Conservation (phyloP, 2,888 invertebrate species). For the Hybos culiciformis region DNA sequence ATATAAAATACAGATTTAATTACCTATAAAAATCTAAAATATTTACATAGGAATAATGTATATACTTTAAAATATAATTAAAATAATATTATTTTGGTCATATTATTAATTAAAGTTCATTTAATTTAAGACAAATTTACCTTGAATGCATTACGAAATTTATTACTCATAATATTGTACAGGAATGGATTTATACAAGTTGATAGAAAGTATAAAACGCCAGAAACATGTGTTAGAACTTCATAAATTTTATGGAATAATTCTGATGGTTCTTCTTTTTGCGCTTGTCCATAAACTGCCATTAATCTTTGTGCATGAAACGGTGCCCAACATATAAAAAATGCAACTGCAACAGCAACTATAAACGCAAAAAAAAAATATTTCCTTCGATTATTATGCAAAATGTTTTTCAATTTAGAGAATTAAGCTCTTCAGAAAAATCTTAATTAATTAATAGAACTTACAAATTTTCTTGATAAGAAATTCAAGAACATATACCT, state of each 20-base stretch:
- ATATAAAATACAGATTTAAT: not conserved
- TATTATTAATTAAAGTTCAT: no score
- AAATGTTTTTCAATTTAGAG: not conserved
- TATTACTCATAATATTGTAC: conserved; percentile 57
- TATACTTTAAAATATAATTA: not conserved
- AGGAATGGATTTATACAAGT: conserved; percentile 56
- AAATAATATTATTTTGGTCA: no score
- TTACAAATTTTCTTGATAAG: no score
- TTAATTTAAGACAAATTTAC: conserved; percentile 33
- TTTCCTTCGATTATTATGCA: not conserved
- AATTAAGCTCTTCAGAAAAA: no score
- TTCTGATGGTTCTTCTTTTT: conserved; percentile 23
- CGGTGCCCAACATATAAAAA: conserved; percentile 79
- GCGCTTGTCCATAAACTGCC: conserved; percentile 51
- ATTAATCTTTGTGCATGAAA: conserved; percentile 83
- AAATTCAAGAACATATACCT: no score
- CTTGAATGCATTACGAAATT: conserved; percentile 56
- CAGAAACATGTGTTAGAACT: conserved; percentile 51
- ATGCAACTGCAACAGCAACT: conserved; percentile 76
- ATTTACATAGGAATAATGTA: not conserved
- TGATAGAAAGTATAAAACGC: conserved; percentile 51
- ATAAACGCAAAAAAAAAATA: conserved; percentile 25
- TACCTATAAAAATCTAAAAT: not conserved
- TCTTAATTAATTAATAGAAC: no score
- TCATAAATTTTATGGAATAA: conserved; percentile 43